These are phyloP conservation scores for Dolichopus griseipennis DNA, from an alignment of 2,888 invertebrate species.

Conservation along the genomic window DNA sequence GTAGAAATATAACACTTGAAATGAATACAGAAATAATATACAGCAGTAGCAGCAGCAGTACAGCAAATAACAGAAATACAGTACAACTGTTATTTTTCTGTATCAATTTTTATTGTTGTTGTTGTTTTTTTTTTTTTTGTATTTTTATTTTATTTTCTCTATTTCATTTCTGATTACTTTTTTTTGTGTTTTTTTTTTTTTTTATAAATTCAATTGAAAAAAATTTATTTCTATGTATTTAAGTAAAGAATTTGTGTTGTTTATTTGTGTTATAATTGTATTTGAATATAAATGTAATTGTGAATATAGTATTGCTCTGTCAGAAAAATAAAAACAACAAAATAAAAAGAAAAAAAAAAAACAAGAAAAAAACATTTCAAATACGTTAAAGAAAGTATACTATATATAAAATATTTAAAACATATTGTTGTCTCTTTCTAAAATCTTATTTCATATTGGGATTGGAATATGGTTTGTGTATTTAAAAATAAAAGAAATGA, in stretches of 20 bases:
- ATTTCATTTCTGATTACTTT: too few species aligned
- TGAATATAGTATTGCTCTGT: background rate
- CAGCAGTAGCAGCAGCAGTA: too few species aligned
- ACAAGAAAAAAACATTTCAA: too few species aligned
- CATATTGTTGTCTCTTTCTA: background rate
- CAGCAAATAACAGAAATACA: background rate
- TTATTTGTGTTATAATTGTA: background rate
- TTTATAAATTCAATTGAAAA: background rate
- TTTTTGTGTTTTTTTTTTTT: background rate
- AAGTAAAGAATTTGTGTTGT: background rate
- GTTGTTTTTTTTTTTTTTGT: too few species aligned
- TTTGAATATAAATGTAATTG: background rate
- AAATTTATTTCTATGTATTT: background rate
- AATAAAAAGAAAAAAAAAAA: too few species aligned
- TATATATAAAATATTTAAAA: background rate
- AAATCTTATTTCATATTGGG: background rate
- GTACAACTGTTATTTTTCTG: too few species aligned
- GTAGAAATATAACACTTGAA: too few species aligned
- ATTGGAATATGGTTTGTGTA: too few species aligned
- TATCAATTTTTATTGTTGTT: background rate
- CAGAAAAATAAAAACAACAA: too few species aligned
- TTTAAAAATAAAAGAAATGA: background rate
- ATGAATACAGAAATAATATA: too few species aligned
- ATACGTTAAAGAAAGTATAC: background rate
- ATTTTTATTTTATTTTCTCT: too few species aligned